Percentiles rank a stretch among this genome's conserved stretches.
Conservation (phyloP, 1,140 invertebrate genomes). For the Dendrolimus punctatus region DNA sequence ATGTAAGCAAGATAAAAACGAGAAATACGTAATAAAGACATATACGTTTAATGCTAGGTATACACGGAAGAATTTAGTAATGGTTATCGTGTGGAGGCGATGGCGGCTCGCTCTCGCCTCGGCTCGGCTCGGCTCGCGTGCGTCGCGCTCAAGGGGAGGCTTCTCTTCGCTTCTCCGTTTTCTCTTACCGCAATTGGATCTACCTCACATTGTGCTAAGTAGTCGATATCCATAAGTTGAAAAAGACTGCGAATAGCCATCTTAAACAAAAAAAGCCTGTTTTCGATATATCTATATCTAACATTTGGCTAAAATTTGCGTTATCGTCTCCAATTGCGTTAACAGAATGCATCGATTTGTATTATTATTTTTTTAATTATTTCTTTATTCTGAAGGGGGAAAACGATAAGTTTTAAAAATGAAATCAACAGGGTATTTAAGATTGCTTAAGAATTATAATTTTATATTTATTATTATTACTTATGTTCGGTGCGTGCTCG, state of each 20-base stretch:
- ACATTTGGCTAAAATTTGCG: too few relatives aligned
- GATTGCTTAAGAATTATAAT: constrained; percentile 68
- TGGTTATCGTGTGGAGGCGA: constrained; percentile 18
- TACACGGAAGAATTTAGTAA: constrained; percentile 64
- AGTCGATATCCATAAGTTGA: too few relatives aligned
- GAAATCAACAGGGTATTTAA: constrained; percentile 71
- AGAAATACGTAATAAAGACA: constrained; percentile 72
- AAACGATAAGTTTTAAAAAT: constrained; percentile 44
- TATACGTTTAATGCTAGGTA: constrained; percentile 67
- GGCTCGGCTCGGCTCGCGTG: constrained; percentile 24
- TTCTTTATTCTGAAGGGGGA: constrained; percentile 34
- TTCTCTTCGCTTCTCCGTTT: too few relatives aligned
- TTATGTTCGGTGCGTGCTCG: constrained; percentile 23
- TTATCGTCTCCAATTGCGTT: neutral
- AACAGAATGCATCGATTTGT: constrained; percentile 3
- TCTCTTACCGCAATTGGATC: too few relatives aligned
- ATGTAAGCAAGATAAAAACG: constrained; percentile 42
- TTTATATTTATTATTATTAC: constrained; percentile 65
- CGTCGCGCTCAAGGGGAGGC: neutral
- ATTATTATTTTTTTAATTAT: constrained; percentile 3
- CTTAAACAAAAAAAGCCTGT: too few relatives aligned
- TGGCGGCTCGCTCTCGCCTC: constrained; percentile 13
- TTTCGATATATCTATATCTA: too few relatives aligned
- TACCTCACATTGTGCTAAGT: too few relatives aligned
- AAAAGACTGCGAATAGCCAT: too few relatives aligned